Base-by-base conservation (phyloP, 2,113 vertebrate species). In the Dasyornis broadbenti region DNA sequence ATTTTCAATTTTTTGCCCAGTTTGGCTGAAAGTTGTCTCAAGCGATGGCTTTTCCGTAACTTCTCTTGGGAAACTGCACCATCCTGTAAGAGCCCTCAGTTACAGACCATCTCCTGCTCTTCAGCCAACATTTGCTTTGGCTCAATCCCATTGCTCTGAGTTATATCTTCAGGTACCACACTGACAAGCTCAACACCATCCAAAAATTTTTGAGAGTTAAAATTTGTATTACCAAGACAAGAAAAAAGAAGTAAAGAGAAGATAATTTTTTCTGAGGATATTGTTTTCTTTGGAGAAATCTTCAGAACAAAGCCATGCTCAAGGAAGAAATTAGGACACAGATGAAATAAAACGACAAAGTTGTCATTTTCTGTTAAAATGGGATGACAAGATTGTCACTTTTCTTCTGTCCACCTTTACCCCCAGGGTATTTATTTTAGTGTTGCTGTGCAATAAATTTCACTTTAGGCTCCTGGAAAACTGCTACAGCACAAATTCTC, bases 91-190 rank as follows among this genome's bases (percentile, higher is more conserved):
- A 77, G 69, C 30, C 56, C 82, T 90, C 7, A 4, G 47, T 20
- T 33, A 49, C 44, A 86, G 60, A 60, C 27, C 66, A 65, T 21
- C 76, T 83, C 82, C 69, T 86, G 84, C 85, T 69, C 31, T 17
- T 39, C 90, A 71, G 85, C 59, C 93, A 96, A 33, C 65, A 53
- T 83, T 92, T 86, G 60, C 86, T 82, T 92, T 96, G 92, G 88
- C 88, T 94, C 88, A 52, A 35, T 64, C 83, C 57, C 76, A 89
- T 30, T 86, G 75, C 90, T 92, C 94, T 76, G 63, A 69, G 81
- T 77, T 94, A 37, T 53, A 93, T 78, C 85, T 71, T 77, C 88
- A 86, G 0, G 13, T 78, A 78, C 79, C 68, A 81, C 3, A 4
- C 10, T 71, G 80, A 89, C 60, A 81, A 64, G 14, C 57, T 90